Evolutionary conservation across 2,888 invertebrate genomes (phyloP).

Genomic region (Cyclophora punctaria): DNA sequence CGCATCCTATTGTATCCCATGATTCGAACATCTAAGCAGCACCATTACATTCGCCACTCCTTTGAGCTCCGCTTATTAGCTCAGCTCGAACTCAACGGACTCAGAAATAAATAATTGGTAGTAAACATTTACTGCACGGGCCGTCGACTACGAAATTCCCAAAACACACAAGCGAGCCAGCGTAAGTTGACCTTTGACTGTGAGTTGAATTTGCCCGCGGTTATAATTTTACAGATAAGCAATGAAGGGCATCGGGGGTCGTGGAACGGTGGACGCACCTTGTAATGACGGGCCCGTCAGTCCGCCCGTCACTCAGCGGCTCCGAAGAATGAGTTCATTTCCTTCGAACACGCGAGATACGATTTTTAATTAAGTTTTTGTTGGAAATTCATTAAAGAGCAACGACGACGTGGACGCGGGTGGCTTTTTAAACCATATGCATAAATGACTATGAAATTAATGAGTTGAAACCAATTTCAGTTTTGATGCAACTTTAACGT

Average conservation of each 20-base stretch:
- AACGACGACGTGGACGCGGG: constrained; percentile 44
- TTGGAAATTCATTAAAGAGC: constrained; percentile 71
- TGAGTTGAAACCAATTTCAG: constrained; percentile 30
- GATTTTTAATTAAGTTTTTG: constrained; percentile 76
- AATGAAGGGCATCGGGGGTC: constrained; percentile 39
- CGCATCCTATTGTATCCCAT: constrained; percentile 21
- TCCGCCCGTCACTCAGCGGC: constrained; percentile 64
- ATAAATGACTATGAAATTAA: constrained; percentile 67
- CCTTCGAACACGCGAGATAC: constrained; percentile 72
- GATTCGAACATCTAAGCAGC: constrained; percentile 16
- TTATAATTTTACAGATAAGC: constrained; percentile 34
- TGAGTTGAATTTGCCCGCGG: constrained; percentile 35
- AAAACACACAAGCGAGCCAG: constrained; percentile 53
- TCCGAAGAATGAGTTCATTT: constrained; percentile 74
- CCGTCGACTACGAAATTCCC: constrained; percentile 58
- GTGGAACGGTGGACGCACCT: constrained; percentile 39
- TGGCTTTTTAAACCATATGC: constrained; percentile 50
- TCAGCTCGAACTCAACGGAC: constrained; percentile 35
- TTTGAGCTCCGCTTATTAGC: constrained; percentile 26
- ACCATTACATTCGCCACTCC: neutral
- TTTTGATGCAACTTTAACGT: constrained; percentile 36
- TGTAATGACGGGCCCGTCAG: constrained; percentile 67
- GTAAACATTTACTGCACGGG: constrained; percentile 56
- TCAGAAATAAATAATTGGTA: constrained; percentile 53
- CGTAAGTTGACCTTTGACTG: constrained; percentile 42